phyloP scores from a whole-genome alignment of 2,797 vertebrate genomes.

The Benthosema pterotum region DNA sequence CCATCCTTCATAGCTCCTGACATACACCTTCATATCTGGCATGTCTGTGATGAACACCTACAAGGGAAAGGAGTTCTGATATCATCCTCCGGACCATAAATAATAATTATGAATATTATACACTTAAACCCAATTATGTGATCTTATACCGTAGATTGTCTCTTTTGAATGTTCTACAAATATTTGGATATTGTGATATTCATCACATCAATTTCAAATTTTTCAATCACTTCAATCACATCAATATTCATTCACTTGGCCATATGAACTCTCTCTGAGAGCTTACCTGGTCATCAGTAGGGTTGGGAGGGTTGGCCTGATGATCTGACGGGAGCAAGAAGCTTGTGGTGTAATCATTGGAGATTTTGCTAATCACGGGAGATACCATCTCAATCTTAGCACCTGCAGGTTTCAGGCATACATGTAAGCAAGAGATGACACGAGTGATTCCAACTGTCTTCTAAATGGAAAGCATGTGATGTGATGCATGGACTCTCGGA shows the following conservation, averaged over 20 bases:
- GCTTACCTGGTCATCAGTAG: constrained; percentile 56
- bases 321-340: constrained; percentile 75
- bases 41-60: constrained; percentile 68
- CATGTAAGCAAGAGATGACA: background rate
- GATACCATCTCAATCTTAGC: constrained; percentile 72
- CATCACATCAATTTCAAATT: no score
- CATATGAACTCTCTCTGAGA: background rate
- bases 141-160: no score
- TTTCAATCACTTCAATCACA: no score
- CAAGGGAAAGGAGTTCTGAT: constrained; percentile 8
- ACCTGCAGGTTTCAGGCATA: constrained; percentile 48
- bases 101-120: no score
- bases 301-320: constrained; percentile 64
- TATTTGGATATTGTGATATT: no score
- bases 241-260: no score
- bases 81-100: no score
- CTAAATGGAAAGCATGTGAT: background rate
- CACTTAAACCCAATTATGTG: no score
- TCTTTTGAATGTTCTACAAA: no score
- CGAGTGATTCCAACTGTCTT: background rate
- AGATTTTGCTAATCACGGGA: constrained; percentile 70
- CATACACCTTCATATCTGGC: constrained; percentile 64
- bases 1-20: constrained; percentile 62
- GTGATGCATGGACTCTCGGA: no score
- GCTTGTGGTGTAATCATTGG: constrained; percentile 61